Conservation (phyloP, 2,113 vertebrate species). For the Carassius gibelio region DNA sequence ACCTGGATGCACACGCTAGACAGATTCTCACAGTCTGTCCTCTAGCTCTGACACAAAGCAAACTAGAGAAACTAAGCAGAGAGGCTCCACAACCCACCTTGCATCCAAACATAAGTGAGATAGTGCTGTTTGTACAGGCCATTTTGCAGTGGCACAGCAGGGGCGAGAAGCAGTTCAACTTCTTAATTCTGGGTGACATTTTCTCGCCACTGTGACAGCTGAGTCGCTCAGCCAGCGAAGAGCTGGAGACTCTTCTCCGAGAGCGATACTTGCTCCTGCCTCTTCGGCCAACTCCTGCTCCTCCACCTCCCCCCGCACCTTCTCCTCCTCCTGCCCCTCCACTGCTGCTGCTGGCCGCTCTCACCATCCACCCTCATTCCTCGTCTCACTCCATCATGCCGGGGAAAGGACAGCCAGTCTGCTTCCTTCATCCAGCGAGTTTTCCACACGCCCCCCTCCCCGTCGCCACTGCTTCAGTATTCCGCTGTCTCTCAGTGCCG, state of each 20-base stretch:
- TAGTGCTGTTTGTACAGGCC: conserved; percentile 85
- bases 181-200: conserved; percentile 82
- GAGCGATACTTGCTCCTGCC: conserved; percentile 73
- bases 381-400: conserved; percentile 74
- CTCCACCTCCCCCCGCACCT: conserved; percentile 44
- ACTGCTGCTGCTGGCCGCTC: conserved; percentile 75
- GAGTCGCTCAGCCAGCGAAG: conserved; percentile 71
- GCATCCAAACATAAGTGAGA: conserved; percentile 90
- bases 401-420: conserved; percentile 67
- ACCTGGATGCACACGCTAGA: conserved; percentile 41
- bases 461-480: conserved; percentile 52
- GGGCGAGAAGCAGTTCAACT: conserved; percentile 85
- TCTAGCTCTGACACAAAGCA: conserved; percentile 27
- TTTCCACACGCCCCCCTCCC: conserved; percentile 40
- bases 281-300: conserved; percentile 54
- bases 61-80: conserved; percentile 45
- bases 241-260: conserved; percentile 75
- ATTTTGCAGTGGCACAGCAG: conserved; percentile 89
- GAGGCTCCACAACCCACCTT: conserved; percentile 80
- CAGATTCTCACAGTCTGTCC: conserved; percentile 20
- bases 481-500: conserved; percentile 53
- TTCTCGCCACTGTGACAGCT: conserved; percentile 79
- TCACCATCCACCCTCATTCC: conserved; percentile 85
- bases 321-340: conserved; percentile 58
- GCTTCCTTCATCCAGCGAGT: conserved; percentile 75